Base-by-base conservation (phyloP, 2,888 invertebrate species). In the Cartodere bifasciata region DNA sequence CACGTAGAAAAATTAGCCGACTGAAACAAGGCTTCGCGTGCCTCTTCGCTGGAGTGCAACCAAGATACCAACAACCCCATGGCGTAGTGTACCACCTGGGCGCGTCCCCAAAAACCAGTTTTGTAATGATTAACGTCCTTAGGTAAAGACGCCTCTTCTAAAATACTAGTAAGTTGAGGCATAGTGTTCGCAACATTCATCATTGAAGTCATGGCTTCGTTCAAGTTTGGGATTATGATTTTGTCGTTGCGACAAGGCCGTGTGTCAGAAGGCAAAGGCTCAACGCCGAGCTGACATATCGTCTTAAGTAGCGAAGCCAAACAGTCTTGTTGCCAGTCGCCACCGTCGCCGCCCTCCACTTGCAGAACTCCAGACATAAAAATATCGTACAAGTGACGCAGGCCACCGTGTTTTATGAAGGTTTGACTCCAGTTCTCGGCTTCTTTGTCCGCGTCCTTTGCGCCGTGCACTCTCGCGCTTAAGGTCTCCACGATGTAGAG, bases 271-370 rank as follows among this genome's bases (percentile, higher is more conserved):
- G 53, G 49, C 11, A 53, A 59, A 31, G 71, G 67, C 14, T 73
- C 68, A 6, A 88, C 81, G 1, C 91, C 90, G 30, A 92, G 70
- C 38, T 90, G 78, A 56, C 86, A 88, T 5, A 92, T 63, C 39
- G 91, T 70, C 50, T 90, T 84, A 30, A 94, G 56, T 6, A 94
- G 62, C 41, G 85, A 77, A 3, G 91, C 90, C 15, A 94, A 64
- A 50, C 91, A 92, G 54, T 94, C 94, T 54, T 91, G 91, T 32
- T 90, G 78, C 94, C 94, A 94, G 62, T 92, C 87, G 45, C 78
- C 77, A 42, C 86, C 83, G 30, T 82, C 76, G 13, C 75, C 75
- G 17, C 70, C 70, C 31, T 75, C 73, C 38, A 66, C 67, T 63
- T 86, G 85, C 37, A 87, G 56, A 22, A 75, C 73, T 23, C 82